Conservation (phyloP, 2,113 vertebrate species). For the Phrynosoma platyrhinos region DNA sequence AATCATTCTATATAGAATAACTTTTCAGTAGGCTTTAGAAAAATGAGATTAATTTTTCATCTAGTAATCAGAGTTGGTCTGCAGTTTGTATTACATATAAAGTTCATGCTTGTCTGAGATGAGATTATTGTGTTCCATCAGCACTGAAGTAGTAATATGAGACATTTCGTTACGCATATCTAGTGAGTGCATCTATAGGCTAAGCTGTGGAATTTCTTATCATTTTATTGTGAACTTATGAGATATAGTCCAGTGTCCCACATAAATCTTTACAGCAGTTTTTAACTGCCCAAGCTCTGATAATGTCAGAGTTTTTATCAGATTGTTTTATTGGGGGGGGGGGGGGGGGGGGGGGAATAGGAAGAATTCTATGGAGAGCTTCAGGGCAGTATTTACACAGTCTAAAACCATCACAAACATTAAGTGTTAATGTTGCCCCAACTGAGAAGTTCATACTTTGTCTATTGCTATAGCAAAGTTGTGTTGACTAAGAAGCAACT, state of each 20-base stretch:
- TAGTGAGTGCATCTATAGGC: not conserved
- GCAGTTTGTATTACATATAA: not conserved
- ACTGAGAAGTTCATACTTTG: not conserved
- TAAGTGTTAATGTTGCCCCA: not conserved
- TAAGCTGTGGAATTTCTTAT: not conserved
- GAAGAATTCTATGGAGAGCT: not conserved
- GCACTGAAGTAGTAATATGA: not conserved
- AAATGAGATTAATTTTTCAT: constrained; percentile 1
- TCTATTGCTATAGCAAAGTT: not conserved
- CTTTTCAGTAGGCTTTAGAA: not conserved
- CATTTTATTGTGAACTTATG: not conserved
- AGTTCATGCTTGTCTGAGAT: not conserved
- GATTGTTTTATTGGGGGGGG: not conserved
- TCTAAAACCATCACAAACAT: not conserved
- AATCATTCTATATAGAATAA: not conserved
- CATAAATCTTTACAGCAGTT: not conserved
- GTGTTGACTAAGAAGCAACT: not conserved
- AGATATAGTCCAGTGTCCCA: not conserved
- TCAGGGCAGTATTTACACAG: not conserved
- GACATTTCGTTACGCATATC: not conserved
- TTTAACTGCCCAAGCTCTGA: not conserved
- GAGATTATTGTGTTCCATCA: too few relatives aligned
- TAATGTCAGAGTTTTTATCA: not conserved
- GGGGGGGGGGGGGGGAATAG: not conserved
- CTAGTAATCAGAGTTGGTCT: not conserved